Base-by-base conservation (phyloP, 1,140 invertebrate species). In the Drosophila aff. region DNA sequence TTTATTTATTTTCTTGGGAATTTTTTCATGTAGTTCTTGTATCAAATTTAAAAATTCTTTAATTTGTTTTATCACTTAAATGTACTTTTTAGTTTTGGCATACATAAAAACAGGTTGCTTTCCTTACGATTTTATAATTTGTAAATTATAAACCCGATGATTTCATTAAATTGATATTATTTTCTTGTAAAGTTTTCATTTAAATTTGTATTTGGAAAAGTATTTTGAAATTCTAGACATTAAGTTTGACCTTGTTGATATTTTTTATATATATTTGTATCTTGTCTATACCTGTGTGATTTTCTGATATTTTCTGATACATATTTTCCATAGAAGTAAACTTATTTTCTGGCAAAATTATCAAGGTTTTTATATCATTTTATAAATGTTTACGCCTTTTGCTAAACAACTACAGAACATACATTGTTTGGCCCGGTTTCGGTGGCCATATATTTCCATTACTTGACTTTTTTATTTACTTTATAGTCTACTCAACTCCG, bases 1-100 rank as follows among this genome's bases (percentile, higher is more conserved):
- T 41, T 69, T 72, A 64, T 63, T 68, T 50, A 58, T 64, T 23
- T 64, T 60, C 62, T 43, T 60, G 38, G 26, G 53, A 60, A 18
- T 33, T 59, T 60, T 16, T 13, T n/a, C 10, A 36, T 15, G 3
- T 21, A 53, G 50, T 63, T 59, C 18, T 23, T 16, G 36, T 64
- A 31, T 33, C 4, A 43, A 18, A 40, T 8, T 44, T 11, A 31
- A 7, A 6, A 23, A 2, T 21, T 15, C 7, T 11, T 36, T n/a
- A 15, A 53, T 23, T 38, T 23, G 4, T 10, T 55, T 21, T 16
- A 16, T 1, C 31, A 21, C 7, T 36, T 23, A 10, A 55, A 6
- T 38, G 13, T 16, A 38, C 13, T 55, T 38, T 38, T 38, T 38
- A 55, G 4, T 23, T 38, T 10, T 55, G 18, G 18, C 52, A 55